Conservation (phyloP, 92 coral and sea anemone species). For the Desmophyllum pertusum region DNA sequence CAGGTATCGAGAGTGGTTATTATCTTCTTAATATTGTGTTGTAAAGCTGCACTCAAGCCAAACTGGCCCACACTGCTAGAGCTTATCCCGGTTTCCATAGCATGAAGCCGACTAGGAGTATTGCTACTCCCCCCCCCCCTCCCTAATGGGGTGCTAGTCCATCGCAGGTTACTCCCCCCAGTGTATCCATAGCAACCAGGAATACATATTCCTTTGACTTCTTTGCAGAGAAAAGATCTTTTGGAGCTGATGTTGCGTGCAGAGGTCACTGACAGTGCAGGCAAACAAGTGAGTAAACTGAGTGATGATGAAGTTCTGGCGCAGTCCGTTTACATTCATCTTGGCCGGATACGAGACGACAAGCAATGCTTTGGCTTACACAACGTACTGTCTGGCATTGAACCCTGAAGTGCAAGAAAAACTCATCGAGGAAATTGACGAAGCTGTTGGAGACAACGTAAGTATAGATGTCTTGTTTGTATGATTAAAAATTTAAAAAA, state of each 20-base stretch:
- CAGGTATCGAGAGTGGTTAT: conserved; percentile 21
- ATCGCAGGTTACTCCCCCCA: no score
- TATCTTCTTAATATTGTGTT: no score
- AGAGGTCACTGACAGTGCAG: conserved; percentile 30
- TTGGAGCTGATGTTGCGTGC: conserved; percentile 48
- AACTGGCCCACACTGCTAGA: no score
- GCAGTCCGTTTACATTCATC: conserved; percentile 44
- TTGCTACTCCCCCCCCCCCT: no score
- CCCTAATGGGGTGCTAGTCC: no score
- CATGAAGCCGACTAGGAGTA: no score
- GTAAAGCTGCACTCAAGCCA: no score
- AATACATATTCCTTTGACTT: neutral
- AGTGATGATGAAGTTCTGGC: conserved; percentile 53
- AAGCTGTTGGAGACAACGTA: conserved; percentile 26
- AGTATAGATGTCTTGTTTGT: neutral
- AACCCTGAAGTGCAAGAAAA: conserved; percentile 60
- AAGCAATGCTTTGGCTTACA: conserved; percentile 54
- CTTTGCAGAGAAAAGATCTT: conserved; percentile 49
- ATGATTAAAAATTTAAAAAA: neutral
- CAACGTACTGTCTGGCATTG: conserved; percentile 42
- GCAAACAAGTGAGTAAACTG: conserved; percentile 33
- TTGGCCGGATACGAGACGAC: conserved; percentile 64
- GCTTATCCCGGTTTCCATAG: no score
- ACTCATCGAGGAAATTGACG: conserved; percentile 50
- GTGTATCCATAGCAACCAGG: no score